phyloP scores from a whole-genome alignment of 2,113 vertebrate species.

The Nothocercus julius region DNA sequence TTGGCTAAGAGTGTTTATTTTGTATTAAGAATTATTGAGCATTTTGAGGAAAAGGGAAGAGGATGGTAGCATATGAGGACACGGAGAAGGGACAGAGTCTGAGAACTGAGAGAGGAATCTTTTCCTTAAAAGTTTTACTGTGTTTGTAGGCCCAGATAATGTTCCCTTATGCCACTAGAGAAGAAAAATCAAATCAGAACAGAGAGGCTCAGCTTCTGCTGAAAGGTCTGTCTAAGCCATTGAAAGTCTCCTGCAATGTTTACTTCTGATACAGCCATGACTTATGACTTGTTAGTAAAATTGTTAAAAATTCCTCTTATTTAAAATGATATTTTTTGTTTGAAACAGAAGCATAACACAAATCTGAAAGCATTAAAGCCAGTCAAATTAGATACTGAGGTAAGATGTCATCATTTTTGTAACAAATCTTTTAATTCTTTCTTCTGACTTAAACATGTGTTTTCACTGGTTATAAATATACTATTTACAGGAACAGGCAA shows the following conservation, averaged over 20 bases:
- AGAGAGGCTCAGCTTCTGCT: not conserved
- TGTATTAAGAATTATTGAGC: not conserved
- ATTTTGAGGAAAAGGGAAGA: not conserved
- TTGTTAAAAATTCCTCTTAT: not conserved
- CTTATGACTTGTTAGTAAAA: not conserved
- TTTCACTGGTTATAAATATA: not conserved
- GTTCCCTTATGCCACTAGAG: not conserved
- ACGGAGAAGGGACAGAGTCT: not conserved
- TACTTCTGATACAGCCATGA: not conserved
- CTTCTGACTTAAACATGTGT: not conserved
- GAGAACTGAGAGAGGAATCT: not conserved
- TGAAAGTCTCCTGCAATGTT: not conserved
- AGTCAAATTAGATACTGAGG: conserved; percentile 93
- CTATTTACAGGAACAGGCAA: conserved; percentile 87
- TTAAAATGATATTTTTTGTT: conserved; percentile 50
- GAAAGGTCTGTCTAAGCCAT: not conserved
- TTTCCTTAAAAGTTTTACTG: not conserved
- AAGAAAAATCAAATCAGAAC: not conserved
- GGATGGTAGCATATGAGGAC: not conserved
- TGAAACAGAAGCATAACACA: conserved; percentile 88
- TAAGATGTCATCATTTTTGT: conserved; percentile 65
- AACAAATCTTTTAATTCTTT: not conserved
- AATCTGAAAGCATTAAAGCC: conserved; percentile 91
- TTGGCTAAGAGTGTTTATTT: not conserved
- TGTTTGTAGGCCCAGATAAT: not conserved